phyloP scores from a whole-genome alignment of 2,888 invertebrate species.

The Ptilodon capucinus region DNA sequence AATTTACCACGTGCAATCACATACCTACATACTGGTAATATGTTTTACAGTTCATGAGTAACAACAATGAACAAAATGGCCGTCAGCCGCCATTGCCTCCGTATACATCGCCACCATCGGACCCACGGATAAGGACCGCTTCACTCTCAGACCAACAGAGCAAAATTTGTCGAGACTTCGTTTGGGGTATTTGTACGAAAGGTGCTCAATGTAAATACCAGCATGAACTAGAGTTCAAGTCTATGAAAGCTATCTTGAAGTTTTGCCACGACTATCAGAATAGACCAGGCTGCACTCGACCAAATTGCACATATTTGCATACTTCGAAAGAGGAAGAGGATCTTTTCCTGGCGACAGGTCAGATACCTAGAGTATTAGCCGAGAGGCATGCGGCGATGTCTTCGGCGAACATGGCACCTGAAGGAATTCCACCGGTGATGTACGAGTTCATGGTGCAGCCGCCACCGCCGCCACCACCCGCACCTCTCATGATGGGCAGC shows the following conservation, averaged over 20 bases:
- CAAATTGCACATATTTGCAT: slow-evolving; percentile 64
- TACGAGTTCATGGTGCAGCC: slow-evolving; percentile 26
- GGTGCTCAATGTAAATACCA: slow-evolving; percentile 55
- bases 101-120: slow-evolving; percentile 40
- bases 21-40: not conserved
- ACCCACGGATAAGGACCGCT: slow-evolving; percentile 33
- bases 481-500: slow-evolving; percentile 24
- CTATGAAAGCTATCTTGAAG: slow-evolving; percentile 59
- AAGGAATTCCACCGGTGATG: not conserved
- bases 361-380: slow-evolving; percentile 55
- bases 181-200: slow-evolving; percentile 68
- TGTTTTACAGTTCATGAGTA: slow-evolving; percentile 44
- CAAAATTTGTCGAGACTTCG: slow-evolving; percentile 57
- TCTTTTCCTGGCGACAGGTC: slow-evolving; percentile 50
- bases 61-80: slow-evolving; percentile 55
- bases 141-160: slow-evolving; percentile 15
- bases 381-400: slow-evolving; percentile 58
- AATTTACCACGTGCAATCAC: not conserved
- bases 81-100: slow-evolving; percentile 49
- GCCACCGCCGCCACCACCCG: slow-evolving; percentile 43
- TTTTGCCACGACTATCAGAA: slow-evolving; percentile 74
- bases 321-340: slow-evolving; percentile 59
- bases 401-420: slow-evolving; percentile 1
- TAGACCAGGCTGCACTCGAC: slow-evolving; percentile 53
- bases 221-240: slow-evolving; percentile 58